Evolutionary conservation across 2,797 vertebrate genomes (phyloP).

Genomic region (Anguilla megastoma): DNA sequence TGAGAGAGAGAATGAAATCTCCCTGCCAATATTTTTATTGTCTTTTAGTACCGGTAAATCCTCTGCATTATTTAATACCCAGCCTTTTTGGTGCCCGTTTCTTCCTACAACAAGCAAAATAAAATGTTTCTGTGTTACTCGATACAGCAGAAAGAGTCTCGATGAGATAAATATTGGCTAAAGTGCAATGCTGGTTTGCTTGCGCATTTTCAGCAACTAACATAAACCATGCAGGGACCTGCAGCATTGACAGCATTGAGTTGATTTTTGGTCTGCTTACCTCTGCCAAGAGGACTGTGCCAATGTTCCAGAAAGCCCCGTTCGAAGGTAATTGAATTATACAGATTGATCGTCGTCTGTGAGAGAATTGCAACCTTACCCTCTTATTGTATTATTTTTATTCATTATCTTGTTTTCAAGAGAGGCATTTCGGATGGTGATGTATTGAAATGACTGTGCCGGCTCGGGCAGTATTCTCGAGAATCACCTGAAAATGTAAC

Average conservation of each 20-base stretch:
- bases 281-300: conserved; percentile 41
- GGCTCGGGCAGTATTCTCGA: neutral
- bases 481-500: neutral
- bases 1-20: conserved; percentile 2
- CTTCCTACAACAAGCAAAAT: conserved; percentile 4
- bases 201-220: conserved; percentile 57
- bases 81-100: conserved; percentile 20
- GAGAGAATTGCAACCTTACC: conserved; percentile 17
- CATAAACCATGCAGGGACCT: conserved; percentile 61
- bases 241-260: conserved; percentile 45
- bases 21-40: conserved; percentile 16
- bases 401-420: neutral
- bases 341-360: conserved; percentile 49
- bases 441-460: neutral
- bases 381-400: neutral
- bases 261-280: neutral
- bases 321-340: conserved; percentile 63
- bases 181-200: conserved; percentile 63
- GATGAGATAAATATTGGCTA: conserved; percentile 51
- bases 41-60: conserved; percentile 5
- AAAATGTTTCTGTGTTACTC: conserved; percentile 16
- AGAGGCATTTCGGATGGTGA: neutral
- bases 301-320: conserved; percentile 59
- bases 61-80: conserved; percentile 27
- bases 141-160: conserved; percentile 20